These are phyloP conservation scores for Melanotaenia trifasciata DNA, from an alignment of 2,797 vertebrate genomes.

Conservation along the genomic window DNA sequence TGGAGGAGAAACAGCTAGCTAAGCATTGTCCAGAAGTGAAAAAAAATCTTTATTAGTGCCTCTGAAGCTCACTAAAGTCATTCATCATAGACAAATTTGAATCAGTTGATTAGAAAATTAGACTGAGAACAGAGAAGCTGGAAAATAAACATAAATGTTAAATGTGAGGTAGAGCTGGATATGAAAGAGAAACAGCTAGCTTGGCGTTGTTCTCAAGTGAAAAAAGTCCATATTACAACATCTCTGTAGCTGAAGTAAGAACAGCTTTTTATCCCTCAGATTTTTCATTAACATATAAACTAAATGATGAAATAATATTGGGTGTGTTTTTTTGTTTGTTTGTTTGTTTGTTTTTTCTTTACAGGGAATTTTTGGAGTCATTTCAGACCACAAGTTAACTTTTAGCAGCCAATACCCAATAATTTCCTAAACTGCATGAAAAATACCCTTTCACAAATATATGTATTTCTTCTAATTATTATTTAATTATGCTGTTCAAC, in stretches of 20 bases:
- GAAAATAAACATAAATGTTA: background rate
- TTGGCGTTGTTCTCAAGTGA: background rate
- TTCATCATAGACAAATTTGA: no score
- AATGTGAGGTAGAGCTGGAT: background rate
- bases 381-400: background rate
- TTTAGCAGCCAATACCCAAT: background rate
- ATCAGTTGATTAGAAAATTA: background rate
- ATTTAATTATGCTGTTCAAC: background rate
- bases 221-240: background rate
- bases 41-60: no score
- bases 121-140: background rate
- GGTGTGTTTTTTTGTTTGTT: background rate
- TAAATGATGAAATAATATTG: background rate
- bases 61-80: no score
- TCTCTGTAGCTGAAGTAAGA: background rate
- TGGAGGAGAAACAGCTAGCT: no score
- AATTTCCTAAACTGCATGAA: background rate
- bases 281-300: background rate
- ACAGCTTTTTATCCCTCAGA: background rate
- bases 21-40: no score
- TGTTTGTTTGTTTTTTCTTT: background rate
- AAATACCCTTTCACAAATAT: background rate
- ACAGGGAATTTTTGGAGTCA: background rate
- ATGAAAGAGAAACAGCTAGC: background rate
- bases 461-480: background rate